These are phyloP conservation scores for Melanotaenia parkinsoni DNA, from an alignment of 2,797 vertebrate species.

Conservation along the genomic window DNA sequence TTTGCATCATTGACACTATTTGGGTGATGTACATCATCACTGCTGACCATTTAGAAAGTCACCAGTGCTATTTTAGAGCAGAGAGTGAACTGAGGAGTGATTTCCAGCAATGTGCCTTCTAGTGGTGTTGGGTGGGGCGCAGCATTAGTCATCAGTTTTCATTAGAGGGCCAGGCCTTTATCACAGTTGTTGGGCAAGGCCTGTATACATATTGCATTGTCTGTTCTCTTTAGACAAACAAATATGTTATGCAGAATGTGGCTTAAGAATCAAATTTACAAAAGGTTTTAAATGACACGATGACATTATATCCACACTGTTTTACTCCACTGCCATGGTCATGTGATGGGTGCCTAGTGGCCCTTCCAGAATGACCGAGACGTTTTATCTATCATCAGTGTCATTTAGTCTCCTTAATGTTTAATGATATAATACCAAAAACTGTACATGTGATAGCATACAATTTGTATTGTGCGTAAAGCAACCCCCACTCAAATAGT, in stretches of 20 bases:
- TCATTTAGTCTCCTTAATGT: constrained; percentile 24
- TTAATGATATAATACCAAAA: background rate
- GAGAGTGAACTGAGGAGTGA: constrained; percentile 18
- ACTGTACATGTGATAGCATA: background rate
- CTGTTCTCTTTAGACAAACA: background rate
- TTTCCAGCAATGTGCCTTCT: constrained; percentile 45
- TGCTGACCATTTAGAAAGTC: constrained; percentile 6
- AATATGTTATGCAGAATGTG: background rate
- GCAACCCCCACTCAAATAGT: background rate
- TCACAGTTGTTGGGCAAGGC: constrained; percentile 5
- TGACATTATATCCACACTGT: background rate
- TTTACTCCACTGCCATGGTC: constrained; percentile 2
- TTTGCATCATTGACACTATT: constrained; percentile 13
- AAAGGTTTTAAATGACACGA: constrained; percentile 20
- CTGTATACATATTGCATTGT: constrained; percentile 19
- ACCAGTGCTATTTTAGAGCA: constrained; percentile 47
- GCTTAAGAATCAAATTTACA: background rate
- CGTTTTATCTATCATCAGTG: constrained; percentile 14
- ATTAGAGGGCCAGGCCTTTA: constrained; percentile 33
- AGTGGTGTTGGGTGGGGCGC: constrained; percentile 69
- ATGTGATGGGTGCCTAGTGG: constrained; percentile 9
- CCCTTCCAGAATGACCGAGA: constrained; percentile 20
- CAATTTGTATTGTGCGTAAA: background rate
- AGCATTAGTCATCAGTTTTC: constrained; percentile 78
- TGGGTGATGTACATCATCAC: constrained; percentile 19